phyloP scores from a whole-genome alignment of 2,113 vertebrate genomes.

The Oxyruncus cristatus region DNA sequence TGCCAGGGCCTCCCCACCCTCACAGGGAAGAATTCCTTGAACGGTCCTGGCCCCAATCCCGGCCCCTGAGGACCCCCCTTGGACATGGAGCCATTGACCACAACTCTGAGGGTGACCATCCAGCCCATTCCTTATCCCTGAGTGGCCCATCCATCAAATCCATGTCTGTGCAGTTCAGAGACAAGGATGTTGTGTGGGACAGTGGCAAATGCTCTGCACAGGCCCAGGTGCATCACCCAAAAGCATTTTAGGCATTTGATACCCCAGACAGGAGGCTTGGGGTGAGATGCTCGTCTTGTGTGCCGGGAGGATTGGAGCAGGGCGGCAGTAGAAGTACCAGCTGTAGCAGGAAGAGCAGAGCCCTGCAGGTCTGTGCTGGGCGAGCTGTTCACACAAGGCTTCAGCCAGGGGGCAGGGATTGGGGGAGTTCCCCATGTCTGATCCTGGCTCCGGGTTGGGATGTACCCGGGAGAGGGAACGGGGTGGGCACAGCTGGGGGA shows the following conservation, averaged over 20 bases:
- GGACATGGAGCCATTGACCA: neutral
- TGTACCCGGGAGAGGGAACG: rapidly evolving
- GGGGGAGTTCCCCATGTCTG: neutral
- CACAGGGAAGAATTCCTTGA: rapidly evolving
- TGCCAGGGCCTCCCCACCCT: neutral
- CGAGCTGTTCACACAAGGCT: rapidly evolving
- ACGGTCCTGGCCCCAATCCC: neutral
- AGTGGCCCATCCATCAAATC: neutral
- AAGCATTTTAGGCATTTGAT: rapidly evolving
- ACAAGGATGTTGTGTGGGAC: neutral
- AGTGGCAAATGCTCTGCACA: neutral
- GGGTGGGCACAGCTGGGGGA: neutral
- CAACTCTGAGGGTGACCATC: neutral
- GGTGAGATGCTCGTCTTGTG: neutral
- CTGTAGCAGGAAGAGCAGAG: neutral
- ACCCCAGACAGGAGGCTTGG: neutral
- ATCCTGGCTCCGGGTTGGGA: neutral
- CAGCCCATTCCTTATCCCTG: neutral
- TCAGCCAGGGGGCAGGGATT: rapidly evolving
- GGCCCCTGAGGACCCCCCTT: neutral
- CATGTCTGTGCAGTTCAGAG: neutral
- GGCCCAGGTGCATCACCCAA: neutral
- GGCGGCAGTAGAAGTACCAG: rapidly evolving
- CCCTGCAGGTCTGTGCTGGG: rapidly evolving
- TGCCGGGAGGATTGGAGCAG: neutral